phyloP scores from a whole-genome alignment of 1,140 invertebrate genomes.

The Sycobia sp. region DNA sequence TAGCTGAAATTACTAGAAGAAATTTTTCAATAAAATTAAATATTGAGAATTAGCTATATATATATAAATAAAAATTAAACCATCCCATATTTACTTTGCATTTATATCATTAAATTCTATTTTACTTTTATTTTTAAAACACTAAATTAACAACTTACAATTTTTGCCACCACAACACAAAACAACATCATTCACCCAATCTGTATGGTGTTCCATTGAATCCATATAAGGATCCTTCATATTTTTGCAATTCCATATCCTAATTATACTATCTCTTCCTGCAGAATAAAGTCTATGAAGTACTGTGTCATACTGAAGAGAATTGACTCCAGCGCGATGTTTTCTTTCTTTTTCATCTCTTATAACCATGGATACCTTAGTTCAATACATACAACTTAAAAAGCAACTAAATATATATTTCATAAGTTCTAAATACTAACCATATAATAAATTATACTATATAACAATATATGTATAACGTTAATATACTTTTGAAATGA shows the following conservation, averaged over 20 bases:
- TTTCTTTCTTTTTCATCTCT: slow-evolving; percentile 92
- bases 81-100: background rate
- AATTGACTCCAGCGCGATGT: slow-evolving; percentile 95
- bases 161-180: slow-evolving; percentile 96
- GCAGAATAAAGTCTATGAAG: slow-evolving; percentile 93
- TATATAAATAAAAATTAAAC: no score
- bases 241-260: slow-evolving; percentile 88
- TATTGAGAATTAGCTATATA: no score
- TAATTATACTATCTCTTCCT: slow-evolving; percentile 96
- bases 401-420: no score
- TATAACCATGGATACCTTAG: slow-evolving; percentile 96
- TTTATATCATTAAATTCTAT: slow-evolving; percentile 17
- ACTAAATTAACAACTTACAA: slow-evolving; percentile 64
- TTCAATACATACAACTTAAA: no score
- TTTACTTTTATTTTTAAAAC: background rate
- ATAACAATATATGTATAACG: no score
- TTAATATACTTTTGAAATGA: no score
- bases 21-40: no score
- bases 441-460: no score
- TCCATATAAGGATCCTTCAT: slow-evolving; percentile 87
- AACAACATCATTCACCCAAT: slow-evolving; percentile 99
- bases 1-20: slow-evolving; percentile 93
- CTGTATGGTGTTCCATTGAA: slow-evolving; percentile 97
- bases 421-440: slow-evolving; percentile 3
- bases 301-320: slow-evolving; percentile 88